phyloP scores from a whole-genome alignment of 2,113 vertebrate genomes.

The Lontra canadensis region DNA sequence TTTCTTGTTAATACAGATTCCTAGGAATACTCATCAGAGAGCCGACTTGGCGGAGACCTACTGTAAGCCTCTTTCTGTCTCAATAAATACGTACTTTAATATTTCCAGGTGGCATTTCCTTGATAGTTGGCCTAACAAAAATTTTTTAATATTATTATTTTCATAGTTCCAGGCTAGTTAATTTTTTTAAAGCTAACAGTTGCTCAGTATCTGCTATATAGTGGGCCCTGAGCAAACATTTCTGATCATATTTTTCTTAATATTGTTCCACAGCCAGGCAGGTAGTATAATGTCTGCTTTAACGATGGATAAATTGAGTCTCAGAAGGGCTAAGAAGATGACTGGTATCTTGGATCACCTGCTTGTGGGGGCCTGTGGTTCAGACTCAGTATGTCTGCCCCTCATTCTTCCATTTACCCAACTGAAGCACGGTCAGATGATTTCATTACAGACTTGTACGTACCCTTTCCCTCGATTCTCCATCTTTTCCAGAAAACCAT shows the following conservation, averaged over 20 bases:
- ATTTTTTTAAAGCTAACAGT: neutral
- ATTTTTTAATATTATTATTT: neutral
- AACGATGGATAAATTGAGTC: neutral
- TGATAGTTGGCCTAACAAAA: neutral
- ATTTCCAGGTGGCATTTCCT: neutral
- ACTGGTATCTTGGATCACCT: neutral
- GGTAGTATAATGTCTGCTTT: neutral
- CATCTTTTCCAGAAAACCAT: neutral
- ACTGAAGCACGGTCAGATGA: neutral
- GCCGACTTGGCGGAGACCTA: neutral
- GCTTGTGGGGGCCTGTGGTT: neutral
- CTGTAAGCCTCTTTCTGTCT: neutral
- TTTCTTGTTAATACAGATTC: neutral
- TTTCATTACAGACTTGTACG: neutral
- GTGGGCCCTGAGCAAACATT: neutral
- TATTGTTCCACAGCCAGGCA: neutral
- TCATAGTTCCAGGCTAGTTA: neutral
- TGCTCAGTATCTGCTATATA: neutral
- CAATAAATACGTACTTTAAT: neutral
- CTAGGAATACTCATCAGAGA: neutral
- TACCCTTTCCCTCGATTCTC: neutral
- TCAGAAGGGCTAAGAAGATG: neutral
- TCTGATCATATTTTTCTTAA: neutral
- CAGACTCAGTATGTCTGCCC: neutral
- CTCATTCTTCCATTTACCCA: neutral